Base-by-base conservation (phyloP, 2,113 vertebrate genomes). In the Pimephales promelas region DNA sequence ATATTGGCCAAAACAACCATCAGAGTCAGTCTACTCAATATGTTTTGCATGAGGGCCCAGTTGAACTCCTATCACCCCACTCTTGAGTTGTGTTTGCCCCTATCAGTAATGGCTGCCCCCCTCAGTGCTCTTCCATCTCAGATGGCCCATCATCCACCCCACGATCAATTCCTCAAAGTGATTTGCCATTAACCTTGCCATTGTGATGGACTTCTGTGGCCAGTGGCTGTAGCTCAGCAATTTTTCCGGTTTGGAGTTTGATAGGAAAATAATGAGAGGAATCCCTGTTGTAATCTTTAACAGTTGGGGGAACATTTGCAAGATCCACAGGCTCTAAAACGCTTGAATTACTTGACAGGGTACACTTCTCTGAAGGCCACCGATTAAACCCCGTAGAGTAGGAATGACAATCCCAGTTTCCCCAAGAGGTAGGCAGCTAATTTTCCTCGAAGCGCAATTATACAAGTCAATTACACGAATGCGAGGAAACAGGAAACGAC, bases 181-280 rank as follows among this genome's bases (percentile, higher is more conserved):
- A 89, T 91, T 89, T 59, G 73, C 86, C 88, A 92, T 93, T 92
- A 92, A 92, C 90, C 92, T 93, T 92, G 89, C 89, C 79, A 86
- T 85, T 82, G 87, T 89, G 81, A 89, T 89, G 84, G 87, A 86
- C 70, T 86, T 89, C 47, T 75, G 75, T 34, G 28, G 79, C 90
- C 87, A 81, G 74, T 86, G 79, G 86, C 18, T 36, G 72, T 87
- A 83, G 85, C 72, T 79, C 8, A 36, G 81, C 75, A 13, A 62
- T 89, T 82, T 86, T 82, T 88, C 68, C 45, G 7, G 4, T 82
- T 81, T 22, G n/a, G 73, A 76, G 85, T 83, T 88, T 90, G 87
- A 92, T 91, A 86, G 89, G 75, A 81, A 88, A 88, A 79, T 59
- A 52, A 90, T 79, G 88, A 83, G 49, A 62, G 10, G 71, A 80